Evolutionary conservation across 1,140 invertebrate genomes (phyloP), one percentile per base, ranked within the genome.

Genomic region (Pseudomyrmex dendroicus): DNA sequence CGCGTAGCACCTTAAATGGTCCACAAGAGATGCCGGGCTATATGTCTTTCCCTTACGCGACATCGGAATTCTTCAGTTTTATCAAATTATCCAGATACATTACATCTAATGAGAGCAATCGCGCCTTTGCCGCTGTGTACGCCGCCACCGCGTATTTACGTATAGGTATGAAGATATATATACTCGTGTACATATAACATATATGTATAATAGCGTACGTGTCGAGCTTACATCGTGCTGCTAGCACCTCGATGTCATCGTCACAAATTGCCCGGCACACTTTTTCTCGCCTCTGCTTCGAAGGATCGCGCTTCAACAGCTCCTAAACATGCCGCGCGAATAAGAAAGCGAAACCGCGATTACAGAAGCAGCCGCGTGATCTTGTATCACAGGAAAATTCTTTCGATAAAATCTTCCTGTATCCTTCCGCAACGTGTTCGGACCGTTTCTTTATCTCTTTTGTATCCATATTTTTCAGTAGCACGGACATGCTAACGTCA

Each of bases 11-110:
- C 83, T 86, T 84, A 87, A 90, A 86, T 64, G 73, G 78, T 54
- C 20, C n/a, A 25, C 25, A 48, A 77, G 84, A 57, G 74, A 72
- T 73, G 84, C 80, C 61, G 8, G 15, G 20, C 70, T 76, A 86
- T 85, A 88, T 89, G 91, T 92, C 85, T 86, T 85, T 82, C 64
- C 67, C 50, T 86, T 90, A 91, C 91, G 90, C 88, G 91, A 92
- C 91, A 91, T 91, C 88, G 91, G 91, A 92, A 92, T 92, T 89
- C 89, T 87, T 86, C 77, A 89, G 89, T 90, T 91, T 91, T 91
- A 91, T 91, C 91, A 83, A 91, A 91, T 92, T 91, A 92, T 83
- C 85, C 91, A 90, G 90, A 86, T 88, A 91, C 90, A 91, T 91
- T 91, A 88, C 83, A n/a, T 83, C 84, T 92, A 92, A 92, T 91